Evolutionary conservation across 2,888 invertebrate species (phyloP), one percentile per base, ranked within the genome.

Genomic region (Drosophila borealis): DNA sequence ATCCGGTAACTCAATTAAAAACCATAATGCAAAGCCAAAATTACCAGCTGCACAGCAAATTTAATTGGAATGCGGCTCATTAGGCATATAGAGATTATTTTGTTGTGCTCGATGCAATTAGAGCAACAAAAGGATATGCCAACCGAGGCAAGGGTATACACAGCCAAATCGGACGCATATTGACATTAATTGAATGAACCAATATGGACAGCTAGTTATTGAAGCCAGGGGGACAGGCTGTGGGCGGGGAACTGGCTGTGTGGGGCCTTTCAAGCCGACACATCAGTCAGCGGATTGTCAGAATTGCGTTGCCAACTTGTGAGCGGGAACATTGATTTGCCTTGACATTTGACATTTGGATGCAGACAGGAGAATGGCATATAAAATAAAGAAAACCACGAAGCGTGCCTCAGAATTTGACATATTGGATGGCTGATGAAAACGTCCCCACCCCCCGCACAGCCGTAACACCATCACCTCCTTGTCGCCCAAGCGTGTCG

Each of bases 131-230:
- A 69, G 60, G 69, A 65, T 41, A 62, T 60, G 71, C 46, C 60
- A 73, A 60, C 49, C 50, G 50, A 63, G 63, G 66, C 65, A 76
- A 76, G 66, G 69, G 64, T 48, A 36, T 45, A 33, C n/a, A 37
- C 44, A 49, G 39, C 55, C 49, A 69, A 50, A 44, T 61, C 42
- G 29, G 55, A 77, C 66, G 68, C 64, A 71, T 55, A 78, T 84
- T 84, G 77, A 74, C 81, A 75, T 80, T 77, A 81, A 83, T 87
- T 79, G 75, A 79, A 73, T 77, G 65, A 73, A 84, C 74, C 81
- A 79, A 75, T 81, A 70, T 70, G 72, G 64, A 77, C 81, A 72
- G 68, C 74, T 67, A 45, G 76, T 70, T 70, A 68, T 75, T 72
- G 61, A 79, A 76, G 55, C 4, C 17, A 4, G 13, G 39, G 25